Percentiles rank a stretch among this genome's conserved stretches.
These are phyloP conservation scores for Xiphophorus hellerii DNA, from an alignment of 2,113 vertebrate species.

Conservation along the genomic window DNA sequence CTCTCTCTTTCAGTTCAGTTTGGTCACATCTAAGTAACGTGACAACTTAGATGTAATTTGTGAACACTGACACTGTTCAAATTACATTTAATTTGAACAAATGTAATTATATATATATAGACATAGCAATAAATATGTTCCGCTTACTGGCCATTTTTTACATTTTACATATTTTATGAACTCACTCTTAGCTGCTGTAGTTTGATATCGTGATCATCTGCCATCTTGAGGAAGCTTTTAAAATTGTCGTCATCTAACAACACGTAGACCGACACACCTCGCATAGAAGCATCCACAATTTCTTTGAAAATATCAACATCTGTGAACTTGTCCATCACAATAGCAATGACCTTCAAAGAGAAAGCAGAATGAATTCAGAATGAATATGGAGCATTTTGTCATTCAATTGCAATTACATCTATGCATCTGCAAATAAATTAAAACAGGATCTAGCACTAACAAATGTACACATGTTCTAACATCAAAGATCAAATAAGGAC, in stretches of 20 bases:
- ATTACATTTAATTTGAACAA: too few species aligned
- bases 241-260: slow-evolving; percentile 89
- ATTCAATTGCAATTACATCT: not conserved
- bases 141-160: not conserved
- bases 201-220: slow-evolving; percentile 89
- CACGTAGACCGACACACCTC: slow-evolving; percentile 90
- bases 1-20: too few species aligned
- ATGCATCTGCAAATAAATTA: not conserved
- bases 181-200: slow-evolving; percentile 93
- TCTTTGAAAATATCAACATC: slow-evolving; percentile 97
- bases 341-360: slow-evolving; percentile 88
- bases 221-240: slow-evolving; percentile 89
- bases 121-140: too few species aligned
- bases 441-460: not conserved
- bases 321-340: slow-evolving; percentile 96
- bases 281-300: slow-evolving; percentile 87
- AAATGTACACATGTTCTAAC: not conserved
- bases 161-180: not conserved
- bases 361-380: slow-evolving; percentile 8
- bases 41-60: too few species aligned
- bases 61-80: too few species aligned
- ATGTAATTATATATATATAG: not conserved
- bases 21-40: too few species aligned
- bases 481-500: not conserved
- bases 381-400: not conserved